Evolutionary conservation across 2,113 vertebrate genomes (phyloP).

Genomic region (Gopherus evgoodei): DNA sequence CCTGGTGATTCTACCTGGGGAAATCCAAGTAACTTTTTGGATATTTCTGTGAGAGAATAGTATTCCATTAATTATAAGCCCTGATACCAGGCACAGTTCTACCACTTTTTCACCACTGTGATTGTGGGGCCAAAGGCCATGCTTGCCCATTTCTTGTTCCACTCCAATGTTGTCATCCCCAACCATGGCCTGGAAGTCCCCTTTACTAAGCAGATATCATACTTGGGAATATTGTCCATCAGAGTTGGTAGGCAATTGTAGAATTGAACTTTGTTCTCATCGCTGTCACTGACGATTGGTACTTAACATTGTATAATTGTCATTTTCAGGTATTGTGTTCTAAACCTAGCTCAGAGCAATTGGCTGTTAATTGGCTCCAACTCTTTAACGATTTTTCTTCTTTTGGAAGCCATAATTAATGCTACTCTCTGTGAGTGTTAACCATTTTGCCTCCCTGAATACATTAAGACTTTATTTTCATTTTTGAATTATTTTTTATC

Average conservation of each 20-base stretch:
- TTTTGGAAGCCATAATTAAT: not conserved
- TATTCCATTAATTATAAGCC: not conserved
- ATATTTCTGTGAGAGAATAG: not conserved
- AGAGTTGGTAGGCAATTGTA: not conserved
- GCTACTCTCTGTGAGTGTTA: not conserved
- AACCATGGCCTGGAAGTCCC: no score
- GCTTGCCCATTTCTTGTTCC: not conserved
- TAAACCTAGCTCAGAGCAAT: not conserved
- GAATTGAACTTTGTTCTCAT: not conserved
- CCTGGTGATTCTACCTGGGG: not conserved
- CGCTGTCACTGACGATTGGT: fast-evolving
- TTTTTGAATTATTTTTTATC: not conserved
- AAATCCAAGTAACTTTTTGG: not conserved
- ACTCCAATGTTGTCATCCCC: not conserved
- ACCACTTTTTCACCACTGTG: not conserved
- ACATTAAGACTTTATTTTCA: not conserved
- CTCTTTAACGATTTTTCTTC: not conserved
- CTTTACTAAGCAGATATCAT: not conserved
- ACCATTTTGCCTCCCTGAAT: not conserved
- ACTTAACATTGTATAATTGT: not conserved
- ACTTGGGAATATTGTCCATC: not conserved
- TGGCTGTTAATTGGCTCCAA: not conserved
- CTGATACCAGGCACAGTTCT: not conserved
- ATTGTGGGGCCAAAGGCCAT: not conserved
- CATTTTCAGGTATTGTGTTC: not conserved